Conservation (phyloP, 2,113 vertebrate genomes). For the Phocoena phocoena region DNA sequence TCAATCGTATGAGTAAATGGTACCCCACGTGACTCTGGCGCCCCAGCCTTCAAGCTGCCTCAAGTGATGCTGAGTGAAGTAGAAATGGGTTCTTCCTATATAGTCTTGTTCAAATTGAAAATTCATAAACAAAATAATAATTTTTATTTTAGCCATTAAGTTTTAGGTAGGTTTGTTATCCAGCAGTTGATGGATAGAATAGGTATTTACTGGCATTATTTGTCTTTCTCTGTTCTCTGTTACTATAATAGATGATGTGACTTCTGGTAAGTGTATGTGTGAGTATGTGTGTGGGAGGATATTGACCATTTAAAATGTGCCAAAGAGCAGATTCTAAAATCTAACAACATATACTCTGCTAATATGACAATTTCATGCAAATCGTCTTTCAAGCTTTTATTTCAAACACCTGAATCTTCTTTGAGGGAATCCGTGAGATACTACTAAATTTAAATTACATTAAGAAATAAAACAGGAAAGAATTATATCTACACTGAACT, state of each 20-base stretch:
- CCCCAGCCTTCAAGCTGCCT: neutral
- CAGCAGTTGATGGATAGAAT: neutral
- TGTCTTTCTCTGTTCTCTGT: neutral
- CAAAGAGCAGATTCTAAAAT: neutral
- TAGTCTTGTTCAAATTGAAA: neutral
- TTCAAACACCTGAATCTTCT: neutral
- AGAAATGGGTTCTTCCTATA: neutral
- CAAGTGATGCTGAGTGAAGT: neutral
- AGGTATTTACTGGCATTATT: neutral
- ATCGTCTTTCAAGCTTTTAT: neutral
- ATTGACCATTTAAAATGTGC: neutral
- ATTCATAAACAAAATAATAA: neutral
- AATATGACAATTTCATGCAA: neutral
- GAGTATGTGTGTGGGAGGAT: neutral
- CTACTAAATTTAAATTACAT: neutral
- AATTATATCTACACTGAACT: neutral
- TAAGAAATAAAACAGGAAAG: conserved; percentile 1
- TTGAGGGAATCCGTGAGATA: neutral
- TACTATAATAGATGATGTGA: neutral
- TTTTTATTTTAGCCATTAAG: neutral
- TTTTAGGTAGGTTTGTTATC: neutral
- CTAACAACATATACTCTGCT: neutral
- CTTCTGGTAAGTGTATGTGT: neutral
- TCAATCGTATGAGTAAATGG: neutral
- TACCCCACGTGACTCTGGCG: neutral